Conservation (phyloP, 1,140 invertebrate genomes). For the Heterodera schachtii region DNA sequence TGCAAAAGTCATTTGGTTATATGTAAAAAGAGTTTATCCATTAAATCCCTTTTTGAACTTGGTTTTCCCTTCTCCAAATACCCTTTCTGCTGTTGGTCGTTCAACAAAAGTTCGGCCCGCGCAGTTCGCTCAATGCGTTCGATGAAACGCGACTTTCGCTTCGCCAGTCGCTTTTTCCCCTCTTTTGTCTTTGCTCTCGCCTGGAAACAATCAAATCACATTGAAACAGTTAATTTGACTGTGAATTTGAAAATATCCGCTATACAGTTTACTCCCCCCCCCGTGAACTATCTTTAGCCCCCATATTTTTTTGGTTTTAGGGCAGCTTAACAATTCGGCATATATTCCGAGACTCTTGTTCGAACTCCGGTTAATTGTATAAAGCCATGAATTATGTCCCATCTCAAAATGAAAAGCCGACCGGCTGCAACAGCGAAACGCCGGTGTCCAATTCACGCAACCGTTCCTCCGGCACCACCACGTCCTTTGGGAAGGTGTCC, state of each 20-base stretch:
- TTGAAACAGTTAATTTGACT: no score
- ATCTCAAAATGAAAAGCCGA: neutral
- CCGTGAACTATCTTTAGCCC: no score
- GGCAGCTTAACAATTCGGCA: no score
- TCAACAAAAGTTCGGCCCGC: constrained; percentile 53
- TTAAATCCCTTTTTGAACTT: constrained; percentile 14
- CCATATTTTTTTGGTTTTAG: no score
- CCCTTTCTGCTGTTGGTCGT: constrained; percentile 33
- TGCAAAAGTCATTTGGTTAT: constrained; percentile 17
- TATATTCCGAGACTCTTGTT: no score
- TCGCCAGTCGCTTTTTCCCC: constrained; percentile 31
- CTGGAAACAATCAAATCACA: constrained; percentile 11
- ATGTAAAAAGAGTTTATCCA: neutral
- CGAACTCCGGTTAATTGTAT: neutral
- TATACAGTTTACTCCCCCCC: no score
- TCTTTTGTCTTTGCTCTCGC: constrained; percentile 40
- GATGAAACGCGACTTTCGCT: constrained; percentile 46
- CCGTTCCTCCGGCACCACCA: constrained; percentile 21
- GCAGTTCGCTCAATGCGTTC: constrained; percentile 49
- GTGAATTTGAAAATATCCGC: no score
- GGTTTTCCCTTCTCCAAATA: no score
- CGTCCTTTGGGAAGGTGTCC: constrained; percentile 8
- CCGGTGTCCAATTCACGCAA: constrained; percentile 39
- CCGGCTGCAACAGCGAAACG: constrained; percentile 31
- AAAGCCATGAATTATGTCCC: constrained; percentile 3